Evolutionary conservation across 2,113 vertebrate genomes (phyloP), one percentile per base, ranked within the genome.

Genomic region (Brienomyrus brachyistius): DNA sequence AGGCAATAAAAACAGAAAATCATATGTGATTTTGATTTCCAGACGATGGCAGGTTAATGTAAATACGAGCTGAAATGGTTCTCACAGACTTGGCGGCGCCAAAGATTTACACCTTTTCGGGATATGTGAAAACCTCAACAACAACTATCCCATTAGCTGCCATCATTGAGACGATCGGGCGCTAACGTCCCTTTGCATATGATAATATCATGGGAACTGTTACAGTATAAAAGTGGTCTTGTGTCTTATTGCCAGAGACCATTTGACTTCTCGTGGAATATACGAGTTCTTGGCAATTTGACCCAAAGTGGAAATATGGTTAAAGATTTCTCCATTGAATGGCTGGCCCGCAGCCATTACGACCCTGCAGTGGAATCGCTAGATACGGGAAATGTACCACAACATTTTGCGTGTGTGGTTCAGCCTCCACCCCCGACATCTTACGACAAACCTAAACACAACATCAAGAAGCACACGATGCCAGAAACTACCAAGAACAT

Each of bases 291-390:
- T 56, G 21, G 56, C 19, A 62, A 45, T 43, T 23, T 87, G 86
- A 66, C 62, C 82, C 52, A 87, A 50, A 40, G 85, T 9, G 43
- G 11, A 8, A 94, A 91, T 90, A 96, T 96, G 95, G 92, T 94
- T 45, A 94, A 93, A 89, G 94, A 90, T 89, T 97, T 97, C 89
- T 96, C 97, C 0, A 96, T 95, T 89, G 96, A 97, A 92, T 97
- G 97, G 97, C 92, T 98, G 80, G 95, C 97, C 0, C 95, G 94
- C 92, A 98, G 97, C 95, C 95, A 95, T 40, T 89, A 86, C 54
- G 54, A 86, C n/a, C 66, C 0, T 10, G 51, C 74, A 0, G 59
- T 90, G 2, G 89, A 87, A 0, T 52, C 13, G 0, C 89, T 66
- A 85, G 15, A 89, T 35, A 87, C 11, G 90, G 91, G 92, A 3